phyloP scores from a whole-genome alignment of 2,113 vertebrate species.

The Eretmochelys imbricata region DNA sequence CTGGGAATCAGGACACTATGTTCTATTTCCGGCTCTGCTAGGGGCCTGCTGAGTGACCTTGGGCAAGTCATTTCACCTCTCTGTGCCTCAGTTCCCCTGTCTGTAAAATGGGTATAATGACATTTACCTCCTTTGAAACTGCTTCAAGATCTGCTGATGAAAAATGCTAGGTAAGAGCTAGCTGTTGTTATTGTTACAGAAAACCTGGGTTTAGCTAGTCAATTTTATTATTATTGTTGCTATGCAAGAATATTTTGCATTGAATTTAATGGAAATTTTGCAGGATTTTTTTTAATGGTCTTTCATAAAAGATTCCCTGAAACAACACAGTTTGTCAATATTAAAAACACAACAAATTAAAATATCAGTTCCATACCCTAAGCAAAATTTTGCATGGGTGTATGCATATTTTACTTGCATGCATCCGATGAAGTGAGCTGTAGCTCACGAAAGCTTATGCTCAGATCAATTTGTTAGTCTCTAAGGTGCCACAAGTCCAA shows the following conservation, averaged over 20 bases:
- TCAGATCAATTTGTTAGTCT: too few relatives aligned
- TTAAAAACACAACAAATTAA: not conserved
- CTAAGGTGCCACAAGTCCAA: too few relatives aligned
- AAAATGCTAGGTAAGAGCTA: not conserved
- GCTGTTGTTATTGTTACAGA: not conserved
- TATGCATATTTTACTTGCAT: not conserved
- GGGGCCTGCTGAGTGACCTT: not conserved
- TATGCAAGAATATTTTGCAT: not conserved
- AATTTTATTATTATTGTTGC: not conserved
- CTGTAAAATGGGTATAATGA: not conserved
- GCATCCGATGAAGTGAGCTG: too few relatives aligned
- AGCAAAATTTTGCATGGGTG: not conserved
- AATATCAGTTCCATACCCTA: not conserved
- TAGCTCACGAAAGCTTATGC: too few relatives aligned
- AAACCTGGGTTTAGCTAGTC: not conserved
- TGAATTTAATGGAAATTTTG: not conserved
- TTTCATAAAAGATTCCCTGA: not conserved
- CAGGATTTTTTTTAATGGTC: not conserved
- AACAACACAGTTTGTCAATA: not conserved
- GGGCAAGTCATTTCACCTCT: fast-evolving
- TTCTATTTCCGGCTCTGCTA: not conserved
- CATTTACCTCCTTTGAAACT: not conserved
- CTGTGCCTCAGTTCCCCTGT: not conserved
- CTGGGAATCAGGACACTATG: not conserved
- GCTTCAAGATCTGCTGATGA: not conserved